Conservation (phyloP, 2,888 invertebrate genomes). For the Dioctria linearis region DNA sequence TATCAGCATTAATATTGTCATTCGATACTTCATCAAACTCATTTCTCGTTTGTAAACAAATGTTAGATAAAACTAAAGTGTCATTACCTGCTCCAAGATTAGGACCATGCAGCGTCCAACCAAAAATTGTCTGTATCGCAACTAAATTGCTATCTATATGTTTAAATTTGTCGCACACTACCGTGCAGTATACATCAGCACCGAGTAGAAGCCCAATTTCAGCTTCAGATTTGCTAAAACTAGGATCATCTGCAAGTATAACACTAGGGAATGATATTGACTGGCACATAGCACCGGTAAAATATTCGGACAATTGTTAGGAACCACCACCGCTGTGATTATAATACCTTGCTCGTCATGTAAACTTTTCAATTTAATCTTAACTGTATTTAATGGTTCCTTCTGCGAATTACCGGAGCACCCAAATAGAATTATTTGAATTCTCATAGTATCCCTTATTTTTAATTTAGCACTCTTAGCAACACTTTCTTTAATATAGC, state of each 20-base stretch:
- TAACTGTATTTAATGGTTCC: background rate
- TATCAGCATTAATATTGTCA: no score
- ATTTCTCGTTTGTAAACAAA: no score
- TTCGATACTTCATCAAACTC: no score
- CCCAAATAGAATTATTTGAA: constrained; percentile 1
- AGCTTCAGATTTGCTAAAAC: background rate
- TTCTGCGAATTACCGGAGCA: background rate
- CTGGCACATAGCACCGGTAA: background rate
- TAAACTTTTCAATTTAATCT: background rate
- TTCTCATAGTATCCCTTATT: background rate
- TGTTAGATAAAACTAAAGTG: no score
- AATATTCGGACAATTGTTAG: constrained; percentile 10
- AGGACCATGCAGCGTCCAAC: constrained; percentile 4
- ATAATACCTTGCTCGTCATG: constrained; percentile 2
- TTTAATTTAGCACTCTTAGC: background rate
- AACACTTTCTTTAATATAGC: background rate
- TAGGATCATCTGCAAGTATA: background rate
- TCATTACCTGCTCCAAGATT: no score
- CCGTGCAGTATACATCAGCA: constrained; percentile 15
- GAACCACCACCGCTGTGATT: background rate
- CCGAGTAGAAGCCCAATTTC: background rate
- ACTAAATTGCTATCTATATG: constrained; percentile 12
- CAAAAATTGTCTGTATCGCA: constrained; percentile 6
- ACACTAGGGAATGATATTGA: background rate
- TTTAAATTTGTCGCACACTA: background rate